phyloP scores from a whole-genome alignment of 2,888 invertebrate species.

The Sphaeridia pumilis region DNA sequence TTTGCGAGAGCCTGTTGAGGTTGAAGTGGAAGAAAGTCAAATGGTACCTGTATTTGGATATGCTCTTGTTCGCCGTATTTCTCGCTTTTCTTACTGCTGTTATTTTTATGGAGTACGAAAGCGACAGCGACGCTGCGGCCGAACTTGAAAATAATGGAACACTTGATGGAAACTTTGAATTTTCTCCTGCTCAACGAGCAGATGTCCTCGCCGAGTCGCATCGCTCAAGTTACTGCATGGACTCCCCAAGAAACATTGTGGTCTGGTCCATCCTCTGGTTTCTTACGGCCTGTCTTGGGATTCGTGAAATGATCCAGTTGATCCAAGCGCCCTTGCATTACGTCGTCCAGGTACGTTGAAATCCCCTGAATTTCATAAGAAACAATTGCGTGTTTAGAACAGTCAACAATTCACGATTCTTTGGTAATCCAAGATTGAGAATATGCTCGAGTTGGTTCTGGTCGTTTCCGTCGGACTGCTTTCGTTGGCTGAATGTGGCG shows the following conservation, averaged over 20 bases:
- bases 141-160: constrained; percentile 20
- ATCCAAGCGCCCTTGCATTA: constrained; percentile 35
- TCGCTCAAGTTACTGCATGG: constrained; percentile 29
- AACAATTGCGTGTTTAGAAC: neutral
- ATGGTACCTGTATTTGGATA: constrained; percentile 36
- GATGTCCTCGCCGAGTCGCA: constrained; percentile 12
- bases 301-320: constrained; percentile 36
- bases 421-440: constrained; percentile 29
- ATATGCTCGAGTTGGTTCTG: constrained; percentile 34
- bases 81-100: constrained; percentile 36
- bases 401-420: neutral
- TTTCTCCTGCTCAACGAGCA: neutral
- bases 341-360: constrained; percentile 28
- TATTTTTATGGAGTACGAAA: constrained; percentile 36
- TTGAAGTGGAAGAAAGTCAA: constrained; percentile 37
- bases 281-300: constrained; percentile 32
- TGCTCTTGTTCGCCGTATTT: constrained; percentile 36
- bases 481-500: constrained; percentile 36
- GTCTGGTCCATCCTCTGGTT: constrained; percentile 36
- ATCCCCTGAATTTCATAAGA: neutral
- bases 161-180: neutral
- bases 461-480: constrained; percentile 35
- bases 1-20: constrained; percentile 35
- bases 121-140: constrained; percentile 22
- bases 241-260: constrained; percentile 32